Conservation (phyloP, 2,888 invertebrate species). For the Candidula unifasciata region DNA sequence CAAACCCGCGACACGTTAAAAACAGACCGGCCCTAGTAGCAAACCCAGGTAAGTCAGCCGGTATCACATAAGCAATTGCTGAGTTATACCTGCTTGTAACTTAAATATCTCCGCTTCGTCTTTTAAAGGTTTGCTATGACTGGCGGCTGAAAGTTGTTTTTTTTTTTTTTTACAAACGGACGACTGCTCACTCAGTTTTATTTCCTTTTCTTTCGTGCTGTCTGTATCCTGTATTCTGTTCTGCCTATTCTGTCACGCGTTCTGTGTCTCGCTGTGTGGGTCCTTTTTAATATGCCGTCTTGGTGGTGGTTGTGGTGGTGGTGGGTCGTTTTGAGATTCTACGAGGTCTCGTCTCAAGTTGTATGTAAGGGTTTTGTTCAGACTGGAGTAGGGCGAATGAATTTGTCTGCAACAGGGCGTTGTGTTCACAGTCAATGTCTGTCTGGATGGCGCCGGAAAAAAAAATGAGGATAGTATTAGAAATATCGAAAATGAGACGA, state of each 20-base stretch:
- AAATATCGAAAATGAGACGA: too few species aligned
- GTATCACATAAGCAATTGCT: neutral
- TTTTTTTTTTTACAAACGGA: neutral
- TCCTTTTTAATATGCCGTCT: slow-evolving; percentile 1
- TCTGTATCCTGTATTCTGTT: slow-evolving; percentile 6
- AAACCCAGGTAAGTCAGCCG: neutral
- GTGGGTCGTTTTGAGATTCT: neutral
- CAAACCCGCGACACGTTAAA: neutral
- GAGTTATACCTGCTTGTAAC: neutral
- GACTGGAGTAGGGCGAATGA: neutral
- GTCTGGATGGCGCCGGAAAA: neutral
- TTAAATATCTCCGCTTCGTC: slow-evolving; percentile 9
- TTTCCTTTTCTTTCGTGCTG: slow-evolving; percentile 7
- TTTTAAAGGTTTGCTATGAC: slow-evolving; percentile 9
- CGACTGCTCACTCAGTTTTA: slow-evolving; percentile 7
- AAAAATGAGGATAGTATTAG: neutral
- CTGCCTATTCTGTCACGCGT: slow-evolving; percentile 9
- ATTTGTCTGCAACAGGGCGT: neutral
- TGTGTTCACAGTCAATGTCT: neutral
- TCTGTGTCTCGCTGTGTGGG: slow-evolving; percentile 7
- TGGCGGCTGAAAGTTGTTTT: neutral
- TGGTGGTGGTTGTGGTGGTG: neutral
- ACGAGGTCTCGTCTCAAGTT: neutral
- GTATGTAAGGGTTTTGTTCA: neutral
- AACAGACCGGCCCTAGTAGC: neutral